Evolutionary conservation across 1,140 invertebrate genomes (phyloP).

Genomic region (Hylyphantes graminicola): DNA sequence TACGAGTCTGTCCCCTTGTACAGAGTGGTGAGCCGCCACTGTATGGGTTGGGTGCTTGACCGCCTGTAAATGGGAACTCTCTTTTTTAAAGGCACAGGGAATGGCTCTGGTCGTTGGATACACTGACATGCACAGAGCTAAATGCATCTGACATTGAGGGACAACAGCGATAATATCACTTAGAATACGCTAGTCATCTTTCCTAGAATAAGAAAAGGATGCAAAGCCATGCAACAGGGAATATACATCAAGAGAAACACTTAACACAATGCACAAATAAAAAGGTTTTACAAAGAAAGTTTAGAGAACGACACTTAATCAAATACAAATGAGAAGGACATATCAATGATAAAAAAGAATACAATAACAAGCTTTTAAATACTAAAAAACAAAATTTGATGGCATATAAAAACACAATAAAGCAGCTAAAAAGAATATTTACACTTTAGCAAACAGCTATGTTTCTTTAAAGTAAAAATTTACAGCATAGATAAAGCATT

Average conservation of each 20-base stretch:
- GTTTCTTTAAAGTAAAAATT: background rate
- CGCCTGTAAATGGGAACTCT: no score
- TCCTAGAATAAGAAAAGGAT: conserved; percentile 57
- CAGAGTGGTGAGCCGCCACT: conserved; percentile 54
- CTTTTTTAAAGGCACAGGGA: background rate
- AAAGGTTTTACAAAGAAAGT: background rate
- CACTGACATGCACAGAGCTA: conserved; percentile 49
- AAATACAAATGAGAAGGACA: no score
- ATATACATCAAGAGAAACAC: conserved; percentile 1
- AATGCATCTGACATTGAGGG: conserved; percentile 35
- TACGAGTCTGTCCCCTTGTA: conserved; percentile 60
- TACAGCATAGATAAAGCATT: no score
- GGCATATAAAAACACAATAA: background rate
- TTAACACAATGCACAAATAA: background rate
- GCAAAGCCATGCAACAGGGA: conserved; percentile 57
- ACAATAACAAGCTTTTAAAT: background rate
- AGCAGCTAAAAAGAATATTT: background rate
- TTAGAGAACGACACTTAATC: no score
- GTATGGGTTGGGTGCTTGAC: conserved; percentile 55
- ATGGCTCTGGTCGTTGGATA: conserved; percentile 11
- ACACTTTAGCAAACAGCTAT: background rate
- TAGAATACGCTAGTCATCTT: conserved; percentile 46
- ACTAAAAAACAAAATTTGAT: background rate
- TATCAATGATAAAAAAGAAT: no score
- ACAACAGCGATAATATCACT: conserved; percentile 47